A percentile compares a stretch with the other conserved stretches of the same genome.
Evolutionary conservation across 2,888 invertebrate species (phyloP).

Genomic region (Megaustenia siamemsis): DNA sequence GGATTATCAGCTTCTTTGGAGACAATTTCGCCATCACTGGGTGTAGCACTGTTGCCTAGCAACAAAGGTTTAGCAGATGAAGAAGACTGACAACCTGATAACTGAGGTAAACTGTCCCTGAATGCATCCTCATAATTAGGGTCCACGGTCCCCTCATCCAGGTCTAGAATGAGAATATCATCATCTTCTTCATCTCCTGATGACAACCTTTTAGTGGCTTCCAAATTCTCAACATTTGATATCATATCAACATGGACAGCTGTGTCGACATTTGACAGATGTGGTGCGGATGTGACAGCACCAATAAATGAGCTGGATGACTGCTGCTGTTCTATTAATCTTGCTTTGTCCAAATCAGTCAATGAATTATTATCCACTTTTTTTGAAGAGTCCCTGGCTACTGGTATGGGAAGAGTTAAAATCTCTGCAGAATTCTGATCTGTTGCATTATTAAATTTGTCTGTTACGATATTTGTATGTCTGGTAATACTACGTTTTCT

Average conservation of each 20-base stretch:
- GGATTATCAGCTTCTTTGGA: background rate
- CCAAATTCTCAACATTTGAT: background rate
- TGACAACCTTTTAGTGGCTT: background rate
- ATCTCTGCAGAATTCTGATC: background rate
- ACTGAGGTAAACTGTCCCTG: background rate
- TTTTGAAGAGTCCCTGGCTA: background rate
- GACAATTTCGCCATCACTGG: background rate
- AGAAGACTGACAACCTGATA: background rate
- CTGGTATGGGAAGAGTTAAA: background rate
- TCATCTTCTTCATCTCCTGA: constrained; percentile 49
- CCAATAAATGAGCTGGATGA: background rate
- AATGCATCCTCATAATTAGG: background rate
- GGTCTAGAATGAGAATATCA: constrained; percentile 41
- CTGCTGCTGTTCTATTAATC: no score
- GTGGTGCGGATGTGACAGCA: background rate
- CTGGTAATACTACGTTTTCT: background rate
- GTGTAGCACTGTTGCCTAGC: background rate
- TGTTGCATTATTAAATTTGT: background rate
- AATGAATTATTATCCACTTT: background rate
- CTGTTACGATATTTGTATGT: background rate
- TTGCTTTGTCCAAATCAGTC: background rate
- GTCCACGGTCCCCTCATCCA: constrained; percentile 38
- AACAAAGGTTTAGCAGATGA: background rate
- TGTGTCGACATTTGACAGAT: background rate
- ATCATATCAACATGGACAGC: background rate